phyloP scores from a whole-genome alignment of 1,140 invertebrate genomes.

The Diuraphis noxia region DNA sequence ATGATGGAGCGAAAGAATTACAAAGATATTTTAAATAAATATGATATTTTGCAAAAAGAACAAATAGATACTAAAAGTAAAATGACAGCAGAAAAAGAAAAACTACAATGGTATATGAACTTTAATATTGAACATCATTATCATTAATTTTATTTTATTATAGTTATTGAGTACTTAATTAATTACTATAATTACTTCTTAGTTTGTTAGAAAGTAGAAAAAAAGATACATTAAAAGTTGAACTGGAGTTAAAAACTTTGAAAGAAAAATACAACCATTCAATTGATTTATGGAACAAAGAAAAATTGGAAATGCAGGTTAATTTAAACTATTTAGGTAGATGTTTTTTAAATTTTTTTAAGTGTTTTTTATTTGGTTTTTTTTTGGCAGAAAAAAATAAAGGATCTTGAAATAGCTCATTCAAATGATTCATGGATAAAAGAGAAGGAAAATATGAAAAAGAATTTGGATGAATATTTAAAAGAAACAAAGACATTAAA shows the following conservation, averaged over 20 bases:
- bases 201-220: conserved; percentile 62
- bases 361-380: not conserved
- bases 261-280: conserved; percentile 71
- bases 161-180: not conserved
- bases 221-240: conserved; percentile 66
- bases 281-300: conserved; percentile 74
- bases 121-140: not conserved
- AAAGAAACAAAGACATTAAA: conserved; percentile 74
- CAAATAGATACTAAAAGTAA: conserved; percentile 77
- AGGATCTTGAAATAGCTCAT: conserved; percentile 67
- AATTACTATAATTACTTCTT: conserved; percentile 13
- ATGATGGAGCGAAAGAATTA: conserved; percentile 72
- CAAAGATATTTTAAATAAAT: conserved; percentile 77
- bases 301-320: conserved; percentile 74
- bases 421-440: conserved; percentile 62
- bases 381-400: conserved; percentile 67
- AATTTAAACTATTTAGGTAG: conserved; percentile 9
- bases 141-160: not conserved
- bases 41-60: conserved; percentile 81
- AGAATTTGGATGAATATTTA: conserved; percentile 73
- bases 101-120: conserved; percentile 63
- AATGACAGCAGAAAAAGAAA: conserved; percentile 77
- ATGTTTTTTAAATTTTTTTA: not conserved
- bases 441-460: conserved; percentile 70
- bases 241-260: conserved; percentile 70